These are phyloP conservation scores for Lethenteron camtschaticum DNA, from an alignment of 2,113 vertebrate species.

Conservation along the genomic window DNA sequence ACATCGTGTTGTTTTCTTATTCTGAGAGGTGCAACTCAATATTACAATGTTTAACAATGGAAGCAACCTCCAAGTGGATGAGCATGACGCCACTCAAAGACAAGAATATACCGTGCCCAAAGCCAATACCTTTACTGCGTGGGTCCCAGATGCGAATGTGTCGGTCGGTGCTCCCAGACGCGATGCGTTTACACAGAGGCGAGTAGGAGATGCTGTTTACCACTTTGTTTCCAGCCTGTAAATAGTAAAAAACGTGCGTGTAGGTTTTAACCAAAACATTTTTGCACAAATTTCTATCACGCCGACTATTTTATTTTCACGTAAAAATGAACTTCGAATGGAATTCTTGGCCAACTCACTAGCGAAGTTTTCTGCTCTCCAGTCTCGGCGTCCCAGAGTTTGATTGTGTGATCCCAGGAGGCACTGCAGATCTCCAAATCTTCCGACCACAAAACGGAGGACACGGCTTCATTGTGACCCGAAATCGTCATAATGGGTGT, in stretches of 20 bases:
- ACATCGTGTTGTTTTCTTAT: too few species aligned
- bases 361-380: conserved; percentile 50
- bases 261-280: too few species aligned
- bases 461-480: conserved; percentile 69
- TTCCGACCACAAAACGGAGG: conserved; percentile 71
- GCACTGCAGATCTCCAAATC: conserved; percentile 70
- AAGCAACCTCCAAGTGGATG: too few species aligned
- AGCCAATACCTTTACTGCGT: conserved; percentile 50
- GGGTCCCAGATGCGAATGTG: conserved; percentile 84
- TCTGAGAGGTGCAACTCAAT: too few species aligned
- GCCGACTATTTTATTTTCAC: too few species aligned
- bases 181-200: conserved; percentile 55
- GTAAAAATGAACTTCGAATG: too few species aligned
- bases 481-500: conserved; percentile 74
- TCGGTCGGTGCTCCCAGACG: conserved; percentile 70
- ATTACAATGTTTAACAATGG: too few species aligned
- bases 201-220: conserved; percentile 86
- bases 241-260: conserved; percentile 5
- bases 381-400: conserved; percentile 64
- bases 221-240: conserved; percentile 73
- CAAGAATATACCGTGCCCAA: not conserved
- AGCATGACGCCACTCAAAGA: too few species aligned
- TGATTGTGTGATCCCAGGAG: conserved; percentile 89
- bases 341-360: conserved; percentile 24
- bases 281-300: too few species aligned